Evolutionary conservation across 1,140 invertebrate species (phyloP).

Genomic region (Palaemon carinicauda): DNA sequence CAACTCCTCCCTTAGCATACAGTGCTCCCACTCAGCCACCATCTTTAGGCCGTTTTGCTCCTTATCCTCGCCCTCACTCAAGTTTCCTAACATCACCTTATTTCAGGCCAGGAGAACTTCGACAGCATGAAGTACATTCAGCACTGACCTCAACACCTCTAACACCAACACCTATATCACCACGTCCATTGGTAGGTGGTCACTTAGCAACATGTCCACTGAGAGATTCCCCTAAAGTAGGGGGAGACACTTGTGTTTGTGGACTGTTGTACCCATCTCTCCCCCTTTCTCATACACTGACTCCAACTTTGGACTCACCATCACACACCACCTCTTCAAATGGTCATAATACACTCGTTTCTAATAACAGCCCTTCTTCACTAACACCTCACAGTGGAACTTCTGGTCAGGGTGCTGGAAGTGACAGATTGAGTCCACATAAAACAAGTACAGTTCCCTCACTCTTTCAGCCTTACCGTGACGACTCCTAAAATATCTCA

Average conservation of each 20-base stretch:
- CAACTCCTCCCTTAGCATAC: conserved; percentile 22
- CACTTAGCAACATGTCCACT: conserved; percentile 44
- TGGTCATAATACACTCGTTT: neutral
- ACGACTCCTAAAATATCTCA: conserved; percentile 11
- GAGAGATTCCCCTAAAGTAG: conserved; percentile 35
- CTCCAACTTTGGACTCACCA: conserved; percentile 14
- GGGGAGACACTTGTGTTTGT: conserved; percentile 27
- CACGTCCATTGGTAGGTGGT: conserved; percentile 30
- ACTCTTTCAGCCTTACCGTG: conserved; percentile 44
- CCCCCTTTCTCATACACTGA: conserved; percentile 36
- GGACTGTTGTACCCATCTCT: conserved; percentile 35
- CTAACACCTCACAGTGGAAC: neutral
- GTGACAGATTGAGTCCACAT: neutral
- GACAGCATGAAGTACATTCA: conserved; percentile 32
- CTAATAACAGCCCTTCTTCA: neutral
- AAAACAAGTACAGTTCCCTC: conserved; percentile 19
- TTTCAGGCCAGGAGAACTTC: conserved; percentile 31
- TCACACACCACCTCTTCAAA: conserved; percentile 18
- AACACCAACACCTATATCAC: conserved; percentile 41
- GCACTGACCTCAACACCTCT: conserved; percentile 19
- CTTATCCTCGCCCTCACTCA: conserved; percentile 34
- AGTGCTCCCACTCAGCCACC: conserved; percentile 19
- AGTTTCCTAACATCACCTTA: conserved; percentile 34
- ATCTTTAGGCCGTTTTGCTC: conserved; percentile 28
- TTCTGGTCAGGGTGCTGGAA: neutral